Evolutionary conservation across 2,113 vertebrate species (phyloP).

Genomic region (Pao palembangensis): DNA sequence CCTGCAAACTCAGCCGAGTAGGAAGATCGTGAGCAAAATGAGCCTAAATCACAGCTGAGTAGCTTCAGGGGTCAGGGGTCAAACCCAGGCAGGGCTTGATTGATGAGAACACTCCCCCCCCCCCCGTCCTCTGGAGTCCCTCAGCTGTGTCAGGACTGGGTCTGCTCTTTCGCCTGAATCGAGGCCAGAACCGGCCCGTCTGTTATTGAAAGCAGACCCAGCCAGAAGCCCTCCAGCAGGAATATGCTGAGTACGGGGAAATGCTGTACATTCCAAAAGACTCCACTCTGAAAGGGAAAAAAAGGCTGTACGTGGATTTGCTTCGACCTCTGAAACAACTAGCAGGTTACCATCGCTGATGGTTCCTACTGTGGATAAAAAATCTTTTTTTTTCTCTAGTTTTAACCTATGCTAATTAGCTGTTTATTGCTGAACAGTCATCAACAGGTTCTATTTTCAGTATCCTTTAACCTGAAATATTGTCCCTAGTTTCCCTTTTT

Average conservation of each 20-base stretch:
- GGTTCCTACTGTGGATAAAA: too few relatives aligned
- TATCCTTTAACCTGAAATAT: slow-evolving; percentile 7
- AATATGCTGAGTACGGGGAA: slow-evolving; percentile 52
- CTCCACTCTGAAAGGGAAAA: slow-evolving; percentile 28
- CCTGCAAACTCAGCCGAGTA: too few relatives aligned
- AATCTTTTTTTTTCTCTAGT: not conserved
- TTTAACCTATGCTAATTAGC: not conserved
- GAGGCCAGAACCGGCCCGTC: slow-evolving; percentile 24
- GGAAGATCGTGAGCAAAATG: too few relatives aligned
- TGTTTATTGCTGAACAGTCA: not conserved
- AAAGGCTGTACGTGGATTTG: slow-evolving; percentile 6
- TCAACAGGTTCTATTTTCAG: slow-evolving; percentile 3
- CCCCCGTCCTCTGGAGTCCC: slow-evolving; percentile 1
- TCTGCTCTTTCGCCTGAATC: slow-evolving; percentile 34
- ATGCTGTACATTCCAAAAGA: slow-evolving; percentile 47
- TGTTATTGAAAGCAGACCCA: slow-evolving; percentile 56
- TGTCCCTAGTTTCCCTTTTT: slow-evolving; percentile 12
- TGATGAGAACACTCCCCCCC: too few relatives aligned
- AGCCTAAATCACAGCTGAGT: too few relatives aligned
- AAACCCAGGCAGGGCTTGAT: too few relatives aligned
- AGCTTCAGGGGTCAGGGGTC: too few relatives aligned
- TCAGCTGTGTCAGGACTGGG: slow-evolving; percentile 26
- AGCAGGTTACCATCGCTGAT: not conserved
- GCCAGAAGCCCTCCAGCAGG: slow-evolving; percentile 21
- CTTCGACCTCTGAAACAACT: not conserved